phyloP scores from a whole-genome alignment of 2,113 vertebrate genomes.

The Grus americana region DNA sequence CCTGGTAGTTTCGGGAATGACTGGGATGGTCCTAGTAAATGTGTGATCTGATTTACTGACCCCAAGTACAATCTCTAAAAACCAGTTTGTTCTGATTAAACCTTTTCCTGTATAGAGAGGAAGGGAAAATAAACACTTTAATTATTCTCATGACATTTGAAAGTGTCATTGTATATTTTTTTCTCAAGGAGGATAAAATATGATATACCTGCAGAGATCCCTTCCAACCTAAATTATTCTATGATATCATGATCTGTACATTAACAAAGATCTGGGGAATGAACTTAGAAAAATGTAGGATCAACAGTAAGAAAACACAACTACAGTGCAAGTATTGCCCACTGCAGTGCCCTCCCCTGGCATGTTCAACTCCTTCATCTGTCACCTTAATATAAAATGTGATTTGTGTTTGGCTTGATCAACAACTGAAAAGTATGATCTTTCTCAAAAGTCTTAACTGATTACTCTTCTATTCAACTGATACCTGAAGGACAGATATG shows the following conservation, averaged over 20 bases:
- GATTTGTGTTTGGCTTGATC: background rate
- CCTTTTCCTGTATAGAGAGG: background rate
- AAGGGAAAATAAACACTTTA: background rate
- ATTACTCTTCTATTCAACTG: background rate
- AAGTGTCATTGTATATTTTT: background rate
- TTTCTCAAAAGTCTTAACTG: background rate
- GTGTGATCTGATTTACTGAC: background rate
- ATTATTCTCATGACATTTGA: conserved; percentile 5
- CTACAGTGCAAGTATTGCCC: background rate
- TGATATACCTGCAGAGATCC: background rate
- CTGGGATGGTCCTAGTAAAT: background rate
- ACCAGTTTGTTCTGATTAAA: background rate
- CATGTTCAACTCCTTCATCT: background rate
- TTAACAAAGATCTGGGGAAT: background rate
- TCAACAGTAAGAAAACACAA: background rate
- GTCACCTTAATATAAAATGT: background rate
- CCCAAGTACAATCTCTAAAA: background rate
- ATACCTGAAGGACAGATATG: background rate
- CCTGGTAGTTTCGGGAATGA: background rate
- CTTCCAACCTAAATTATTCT: background rate
- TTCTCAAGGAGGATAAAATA: background rate
- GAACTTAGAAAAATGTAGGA: background rate
- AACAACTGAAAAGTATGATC: background rate
- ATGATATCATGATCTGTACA: background rate
- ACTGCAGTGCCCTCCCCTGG: background rate